These are phyloP conservation scores for Odontomyia ornata DNA, from an alignment of 2,888 invertebrate genomes.

Conservation along the genomic window DNA sequence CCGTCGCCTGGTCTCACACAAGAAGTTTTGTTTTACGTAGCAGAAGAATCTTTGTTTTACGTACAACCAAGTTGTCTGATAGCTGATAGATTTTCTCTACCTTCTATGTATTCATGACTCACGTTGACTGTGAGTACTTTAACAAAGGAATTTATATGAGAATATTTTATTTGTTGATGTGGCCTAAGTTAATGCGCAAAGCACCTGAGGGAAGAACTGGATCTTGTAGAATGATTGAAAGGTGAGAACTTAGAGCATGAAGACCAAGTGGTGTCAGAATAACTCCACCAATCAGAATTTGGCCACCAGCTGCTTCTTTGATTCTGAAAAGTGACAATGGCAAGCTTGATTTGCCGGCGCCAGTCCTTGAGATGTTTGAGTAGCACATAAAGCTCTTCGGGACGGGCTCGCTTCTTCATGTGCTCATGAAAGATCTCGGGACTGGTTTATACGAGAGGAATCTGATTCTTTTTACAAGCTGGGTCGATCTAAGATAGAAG, in stretches of 20 bases:
- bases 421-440: too few species aligned
- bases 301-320: constrained; percentile 83
- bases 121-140: constrained; percentile 79
- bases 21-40: too few species aligned
- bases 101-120: constrained; percentile 86
- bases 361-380: too few species aligned
- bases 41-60: too few species aligned
- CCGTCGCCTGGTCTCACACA: constrained; percentile 88
- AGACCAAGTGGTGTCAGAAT: constrained; percentile 84
- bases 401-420: too few species aligned
- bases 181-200: constrained; percentile 91
- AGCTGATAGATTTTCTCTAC: constrained; percentile 91
- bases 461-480: too few species aligned
- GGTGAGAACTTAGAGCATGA: constrained; percentile 82
- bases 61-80: constrained; percentile 89
- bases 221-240: constrained; percentile 92
- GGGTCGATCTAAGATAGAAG: too few species aligned
- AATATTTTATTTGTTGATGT: constrained; percentile 84
- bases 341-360: constrained; percentile 91
- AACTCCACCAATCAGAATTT: constrained; percentile 83
- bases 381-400: too few species aligned
- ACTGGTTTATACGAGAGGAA: too few species aligned
- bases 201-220: constrained; percentile 94
- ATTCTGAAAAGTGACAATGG: constrained; percentile 87
- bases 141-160: constrained; percentile 88